phyloP scores from a whole-genome alignment of 2,113 vertebrate species.

The Eupsittula cactorum region DNA sequence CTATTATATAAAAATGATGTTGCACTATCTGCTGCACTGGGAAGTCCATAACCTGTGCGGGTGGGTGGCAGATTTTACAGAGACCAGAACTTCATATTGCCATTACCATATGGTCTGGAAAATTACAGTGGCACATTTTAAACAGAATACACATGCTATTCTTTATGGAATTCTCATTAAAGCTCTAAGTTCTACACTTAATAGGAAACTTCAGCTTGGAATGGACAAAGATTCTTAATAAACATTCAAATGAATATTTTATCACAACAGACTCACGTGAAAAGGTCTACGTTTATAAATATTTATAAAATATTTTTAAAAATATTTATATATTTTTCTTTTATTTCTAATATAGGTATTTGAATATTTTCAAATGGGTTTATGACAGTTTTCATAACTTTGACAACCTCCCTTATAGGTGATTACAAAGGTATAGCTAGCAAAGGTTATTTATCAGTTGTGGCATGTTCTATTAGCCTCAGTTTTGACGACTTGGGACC shows the following conservation, averaged over 20 bases:
- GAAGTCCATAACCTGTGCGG: neutral
- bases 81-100: neutral
- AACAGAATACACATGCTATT: neutral
- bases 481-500: neutral
- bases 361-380: neutral
- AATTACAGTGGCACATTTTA: neutral
- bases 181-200: neutral
- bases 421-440: neutral
- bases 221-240: neutral
- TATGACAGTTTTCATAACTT: neutral
- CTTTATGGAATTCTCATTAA: neutral
- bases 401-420: neutral
- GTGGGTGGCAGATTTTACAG: neutral
- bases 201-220: neutral
- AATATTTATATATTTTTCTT: neutral
- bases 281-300: neutral
- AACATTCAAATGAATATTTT: neutral
- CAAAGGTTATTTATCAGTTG: neutral
- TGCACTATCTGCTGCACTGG: neutral
- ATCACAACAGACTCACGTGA: neutral
- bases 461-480: neutral
- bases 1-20: neutral
- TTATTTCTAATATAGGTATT: neutral
- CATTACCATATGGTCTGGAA: neutral
- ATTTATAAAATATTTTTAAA: too few relatives aligned